Conservation (phyloP, 1,140 invertebrate genomes). For the Drosophila suzukii region DNA sequence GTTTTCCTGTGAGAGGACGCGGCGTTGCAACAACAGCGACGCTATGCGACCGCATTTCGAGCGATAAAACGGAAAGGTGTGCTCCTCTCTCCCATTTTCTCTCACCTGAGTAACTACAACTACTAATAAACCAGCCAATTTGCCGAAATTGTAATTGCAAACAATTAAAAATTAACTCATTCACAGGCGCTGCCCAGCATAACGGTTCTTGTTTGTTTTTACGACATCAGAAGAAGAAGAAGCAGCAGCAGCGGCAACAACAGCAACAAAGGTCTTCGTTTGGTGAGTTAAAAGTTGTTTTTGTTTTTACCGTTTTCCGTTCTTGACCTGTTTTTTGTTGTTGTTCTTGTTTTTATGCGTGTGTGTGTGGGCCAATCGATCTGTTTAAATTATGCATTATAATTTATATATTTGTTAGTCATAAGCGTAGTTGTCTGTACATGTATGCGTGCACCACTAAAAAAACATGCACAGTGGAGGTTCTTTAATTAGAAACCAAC, state of each 20-base stretch:
- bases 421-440: slow-evolving; percentile 29
- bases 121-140: slow-evolving; percentile 14
- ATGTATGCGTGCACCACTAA: slow-evolving; percentile 18
- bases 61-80: slow-evolving; percentile 27
- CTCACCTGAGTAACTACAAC: slow-evolving; percentile 13
- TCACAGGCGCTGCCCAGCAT: slow-evolving; percentile 24
- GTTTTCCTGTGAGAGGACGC: slow-evolving; percentile 52
- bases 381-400: slow-evolving; percentile 44
- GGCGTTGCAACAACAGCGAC: slow-evolving; percentile 57
- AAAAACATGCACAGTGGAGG: slow-evolving; percentile 23
- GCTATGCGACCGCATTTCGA: slow-evolving; percentile 70
- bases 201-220: slow-evolving; percentile 34
- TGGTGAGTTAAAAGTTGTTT: slow-evolving; percentile 44
- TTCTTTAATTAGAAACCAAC: slow-evolving; percentile 41
- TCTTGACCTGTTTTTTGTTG: slow-evolving; percentile 38
- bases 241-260: slow-evolving; percentile 13
- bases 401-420: slow-evolving; percentile 40
- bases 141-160: slow-evolving; percentile 34
- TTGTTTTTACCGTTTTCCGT: slow-evolving; percentile 41
- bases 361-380: slow-evolving; percentile 40
- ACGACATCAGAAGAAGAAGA: slow-evolving; percentile 17
- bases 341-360: slow-evolving; percentile 10
- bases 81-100: slow-evolving; percentile 12
- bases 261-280: slow-evolving; percentile 27
- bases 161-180: slow-evolving; percentile 13